These are phyloP conservation scores for Caenorhabditis imperialis DNA, from an alignment of 2,888 invertebrate species.

Conservation along the genomic window DNA sequence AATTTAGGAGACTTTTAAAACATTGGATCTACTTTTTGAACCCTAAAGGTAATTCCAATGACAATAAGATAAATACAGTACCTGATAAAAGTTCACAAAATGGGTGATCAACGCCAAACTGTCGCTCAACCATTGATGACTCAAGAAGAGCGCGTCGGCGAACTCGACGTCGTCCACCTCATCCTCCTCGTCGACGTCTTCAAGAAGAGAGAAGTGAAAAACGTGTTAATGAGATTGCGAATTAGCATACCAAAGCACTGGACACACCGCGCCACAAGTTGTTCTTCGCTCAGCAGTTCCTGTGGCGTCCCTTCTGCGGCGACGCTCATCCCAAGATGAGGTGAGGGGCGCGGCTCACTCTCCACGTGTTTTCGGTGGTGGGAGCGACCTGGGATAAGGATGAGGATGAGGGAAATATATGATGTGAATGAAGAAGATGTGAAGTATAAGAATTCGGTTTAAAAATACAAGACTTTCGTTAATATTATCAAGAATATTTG, in stretches of 20 bases:
- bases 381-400: too few relatives aligned
- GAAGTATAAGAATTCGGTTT: too few relatives aligned
- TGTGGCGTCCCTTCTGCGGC: constrained; percentile 7
- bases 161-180: constrained; percentile 60
- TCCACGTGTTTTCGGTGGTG: too few relatives aligned
- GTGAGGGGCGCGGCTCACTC: too few relatives aligned
- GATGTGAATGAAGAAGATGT: too few relatives aligned
- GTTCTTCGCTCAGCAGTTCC: constrained; percentile 32
- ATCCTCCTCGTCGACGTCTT: constrained; percentile 38
- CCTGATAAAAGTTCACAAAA: constrained; percentile 72
- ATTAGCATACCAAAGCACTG: constrained; percentile 48
- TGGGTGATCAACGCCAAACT: constrained; percentile 78
- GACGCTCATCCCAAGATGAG: constrained; percentile 3
- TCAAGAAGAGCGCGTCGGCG: constrained; percentile 79
- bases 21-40: too few relatives aligned
- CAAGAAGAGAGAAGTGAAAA: not conserved
- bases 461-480: too few relatives aligned
- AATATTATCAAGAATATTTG: too few relatives aligned
- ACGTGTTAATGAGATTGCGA: constrained; percentile 9
- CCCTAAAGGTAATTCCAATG: constrained; percentile 23
- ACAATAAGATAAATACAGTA: too few relatives aligned
- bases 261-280: constrained; percentile 47
- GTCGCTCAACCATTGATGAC: constrained; percentile 80
- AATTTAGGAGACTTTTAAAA: too few relatives aligned
- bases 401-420: too few relatives aligned